Percentiles rank a stretch among this genome's conserved stretches.
phyloP scores from a whole-genome alignment of 2,888 invertebrate species.

The Pediacus dermestoides region DNA sequence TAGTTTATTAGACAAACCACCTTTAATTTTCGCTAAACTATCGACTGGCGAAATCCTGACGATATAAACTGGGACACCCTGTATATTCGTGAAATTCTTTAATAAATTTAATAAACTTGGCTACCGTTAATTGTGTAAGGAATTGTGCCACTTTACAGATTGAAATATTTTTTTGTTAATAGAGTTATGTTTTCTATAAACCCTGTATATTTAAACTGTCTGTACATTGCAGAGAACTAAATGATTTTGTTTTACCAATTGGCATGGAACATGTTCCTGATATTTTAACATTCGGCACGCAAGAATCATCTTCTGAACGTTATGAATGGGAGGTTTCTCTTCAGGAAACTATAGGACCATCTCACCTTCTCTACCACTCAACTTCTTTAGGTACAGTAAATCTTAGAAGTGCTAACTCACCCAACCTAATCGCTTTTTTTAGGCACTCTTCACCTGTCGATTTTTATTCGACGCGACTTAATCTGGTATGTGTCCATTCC shows the following conservation, averaged over 20 bases:
- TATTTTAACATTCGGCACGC: constrained; percentile 88
- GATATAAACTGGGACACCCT: no score
- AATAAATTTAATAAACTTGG: no score
- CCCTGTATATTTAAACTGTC: not conserved
- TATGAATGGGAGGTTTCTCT: constrained; percentile 86
- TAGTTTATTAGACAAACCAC: no score
- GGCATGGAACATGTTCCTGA: constrained; percentile 84
- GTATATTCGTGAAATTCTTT: no score
- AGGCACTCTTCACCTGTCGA: constrained; percentile 80
- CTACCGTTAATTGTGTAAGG: no score
- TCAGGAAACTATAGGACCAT: constrained; percentile 90
- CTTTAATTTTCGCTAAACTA: no score
- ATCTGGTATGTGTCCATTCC: constrained; percentile 95
- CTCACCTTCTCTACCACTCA: constrained; percentile 87
- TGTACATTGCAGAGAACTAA: constrained; percentile 66
- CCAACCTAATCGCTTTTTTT: no score
- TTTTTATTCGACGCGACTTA: constrained; percentile 86
- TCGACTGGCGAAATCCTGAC: no score
- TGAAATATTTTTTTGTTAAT: no score
- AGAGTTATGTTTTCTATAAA: constrained; percentile 1
- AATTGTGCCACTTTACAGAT: no score
- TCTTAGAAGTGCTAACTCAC: no score
- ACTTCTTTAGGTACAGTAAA: constrained; percentile 77
- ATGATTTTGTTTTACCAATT: constrained; percentile 85
- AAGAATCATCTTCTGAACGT: constrained; percentile 86